Conservation (phyloP, 2,797 vertebrate species). For the Spinus olivaceus region DNA sequence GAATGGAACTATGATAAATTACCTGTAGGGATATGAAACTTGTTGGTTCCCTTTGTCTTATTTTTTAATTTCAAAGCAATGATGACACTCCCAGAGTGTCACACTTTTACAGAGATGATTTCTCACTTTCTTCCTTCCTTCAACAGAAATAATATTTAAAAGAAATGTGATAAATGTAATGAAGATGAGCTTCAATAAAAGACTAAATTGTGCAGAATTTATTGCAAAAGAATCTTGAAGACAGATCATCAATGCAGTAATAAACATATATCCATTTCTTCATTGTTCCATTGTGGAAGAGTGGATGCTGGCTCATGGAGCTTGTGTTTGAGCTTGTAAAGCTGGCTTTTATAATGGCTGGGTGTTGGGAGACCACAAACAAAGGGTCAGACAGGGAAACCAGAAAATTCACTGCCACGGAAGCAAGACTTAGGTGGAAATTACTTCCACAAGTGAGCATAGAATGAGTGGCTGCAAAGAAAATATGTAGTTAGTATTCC, state of each 20-base stretch:
- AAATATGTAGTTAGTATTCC: background rate
- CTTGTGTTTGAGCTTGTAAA: background rate
- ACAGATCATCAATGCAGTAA: background rate
- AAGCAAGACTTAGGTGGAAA: background rate
- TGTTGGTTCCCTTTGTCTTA: background rate
- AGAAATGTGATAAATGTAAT: background rate
- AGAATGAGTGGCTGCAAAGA: background rate
- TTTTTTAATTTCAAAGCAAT: background rate
- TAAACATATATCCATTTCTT: background rate
- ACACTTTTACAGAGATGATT: background rate
- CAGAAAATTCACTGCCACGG: background rate
- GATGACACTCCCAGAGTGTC: background rate
- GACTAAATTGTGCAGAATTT: background rate
- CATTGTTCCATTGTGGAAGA: background rate
- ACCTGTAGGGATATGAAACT: background rate
- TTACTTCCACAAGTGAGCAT: background rate
- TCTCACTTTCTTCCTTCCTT: background rate
- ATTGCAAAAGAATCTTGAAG: background rate
- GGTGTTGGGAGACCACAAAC: background rate
- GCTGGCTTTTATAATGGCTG: background rate
- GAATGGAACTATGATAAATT: background rate
- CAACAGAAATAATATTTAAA: background rate
- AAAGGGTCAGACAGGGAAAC: background rate
- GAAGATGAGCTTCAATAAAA: background rate
- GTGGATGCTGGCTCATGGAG: background rate